These are phyloP conservation scores for Melieria omissa DNA, from an alignment of 2,888 invertebrate species.

Conservation along the genomic window DNA sequence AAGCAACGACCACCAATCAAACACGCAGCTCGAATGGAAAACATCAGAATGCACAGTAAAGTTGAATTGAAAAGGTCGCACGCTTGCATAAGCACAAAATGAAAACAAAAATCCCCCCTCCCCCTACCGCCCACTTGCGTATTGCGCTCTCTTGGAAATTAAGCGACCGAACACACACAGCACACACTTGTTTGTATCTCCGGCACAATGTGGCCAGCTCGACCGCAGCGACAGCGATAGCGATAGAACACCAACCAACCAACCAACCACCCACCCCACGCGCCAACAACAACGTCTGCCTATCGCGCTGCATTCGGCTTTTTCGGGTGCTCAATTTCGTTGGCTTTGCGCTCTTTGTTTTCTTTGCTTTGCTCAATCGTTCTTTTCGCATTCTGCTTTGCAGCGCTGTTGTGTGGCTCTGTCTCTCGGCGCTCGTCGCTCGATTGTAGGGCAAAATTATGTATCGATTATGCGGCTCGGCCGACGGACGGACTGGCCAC, in stretches of 20 bases:
- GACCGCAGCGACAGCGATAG: too few species aligned
- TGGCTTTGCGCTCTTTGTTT: constrained; percentile 16
- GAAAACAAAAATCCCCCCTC: not conserved
- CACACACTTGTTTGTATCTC: too few species aligned
- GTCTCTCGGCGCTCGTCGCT: constrained; percentile 25
- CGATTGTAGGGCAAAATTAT: constrained; percentile 61
- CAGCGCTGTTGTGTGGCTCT: too few species aligned
- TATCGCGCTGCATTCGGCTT: not conserved
- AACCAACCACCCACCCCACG: too few species aligned
- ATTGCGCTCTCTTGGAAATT: too few species aligned
- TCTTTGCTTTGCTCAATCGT: constrained; percentile 9
- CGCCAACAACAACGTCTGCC: not conserved
- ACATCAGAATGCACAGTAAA: not conserved
- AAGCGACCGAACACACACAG: too few species aligned
- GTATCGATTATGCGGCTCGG: constrained; percentile 56
- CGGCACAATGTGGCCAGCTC: too few species aligned
- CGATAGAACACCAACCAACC: too few species aligned
- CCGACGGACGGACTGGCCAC: constrained; percentile 2
- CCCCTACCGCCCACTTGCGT: too few species aligned
- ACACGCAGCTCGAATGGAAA: not conserved
- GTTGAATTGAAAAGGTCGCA: too few species aligned
- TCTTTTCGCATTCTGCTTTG: not conserved
- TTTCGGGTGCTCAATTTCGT: not conserved
- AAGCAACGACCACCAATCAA: too few species aligned
- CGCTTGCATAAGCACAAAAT: not conserved